These are phyloP conservation scores for Bryconaethiops microstoma DNA, from an alignment of 2,797 vertebrate genomes.

Conservation along the genomic window DNA sequence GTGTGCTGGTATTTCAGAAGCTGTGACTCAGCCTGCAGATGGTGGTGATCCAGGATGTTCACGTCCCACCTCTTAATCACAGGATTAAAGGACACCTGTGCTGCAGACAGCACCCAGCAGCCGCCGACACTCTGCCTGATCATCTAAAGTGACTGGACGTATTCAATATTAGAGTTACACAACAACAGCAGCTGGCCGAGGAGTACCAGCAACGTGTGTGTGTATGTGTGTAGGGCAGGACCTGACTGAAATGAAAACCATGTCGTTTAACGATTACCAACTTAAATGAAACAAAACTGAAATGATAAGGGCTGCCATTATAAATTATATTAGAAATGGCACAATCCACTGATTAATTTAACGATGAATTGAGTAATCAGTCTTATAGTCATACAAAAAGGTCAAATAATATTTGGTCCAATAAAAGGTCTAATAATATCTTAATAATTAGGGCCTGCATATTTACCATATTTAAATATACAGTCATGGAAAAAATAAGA, in stretches of 20 bases:
- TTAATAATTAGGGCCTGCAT: not conserved
- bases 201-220: constrained; percentile 6
- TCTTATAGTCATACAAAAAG: not conserved
- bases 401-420: too few relatives aligned
- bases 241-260: too few relatives aligned
- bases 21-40: constrained; percentile 76
- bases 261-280: too few relatives aligned
- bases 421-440: not conserved
- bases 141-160: constrained; percentile 27
- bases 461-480: too few relatives aligned
- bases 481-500: too few relatives aligned
- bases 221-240: not conserved
- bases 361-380: not conserved
- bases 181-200: not conserved
- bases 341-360: not conserved
- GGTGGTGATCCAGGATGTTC: constrained; percentile 73
- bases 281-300: too few relatives aligned
- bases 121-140: constrained; percentile 23
- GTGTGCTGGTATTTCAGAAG: constrained; percentile 58
- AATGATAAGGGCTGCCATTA: not conserved
- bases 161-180: constrained; percentile 29
- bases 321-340: not conserved
- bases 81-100: constrained; percentile 71
- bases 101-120: constrained; percentile 20
- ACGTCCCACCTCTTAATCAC: constrained; percentile 76